Percentiles rank a stretch among this genome's conserved stretches.
Conservation (phyloP, 2,113 vertebrate species). For the Mungos mungo region DNA sequence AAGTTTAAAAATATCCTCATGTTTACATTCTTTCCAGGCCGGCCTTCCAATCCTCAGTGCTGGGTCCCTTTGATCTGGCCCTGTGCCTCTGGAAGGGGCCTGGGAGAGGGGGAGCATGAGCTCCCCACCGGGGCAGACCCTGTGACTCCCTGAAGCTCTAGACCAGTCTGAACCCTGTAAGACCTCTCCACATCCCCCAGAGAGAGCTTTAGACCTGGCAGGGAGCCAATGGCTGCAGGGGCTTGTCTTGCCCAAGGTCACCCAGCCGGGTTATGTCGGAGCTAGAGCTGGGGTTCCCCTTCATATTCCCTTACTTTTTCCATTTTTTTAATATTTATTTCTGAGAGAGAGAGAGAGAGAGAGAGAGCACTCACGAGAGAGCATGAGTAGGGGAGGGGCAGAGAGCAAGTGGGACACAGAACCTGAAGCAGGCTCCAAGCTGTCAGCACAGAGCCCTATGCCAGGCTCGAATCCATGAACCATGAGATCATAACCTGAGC, state of each 20-base stretch:
- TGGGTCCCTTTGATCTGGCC: slow-evolving; percentile 78
- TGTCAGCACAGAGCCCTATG: too few species aligned
- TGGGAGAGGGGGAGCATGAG: slow-evolving; percentile 68
- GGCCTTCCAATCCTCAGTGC: slow-evolving; percentile 66
- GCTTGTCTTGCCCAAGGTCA: background rate
- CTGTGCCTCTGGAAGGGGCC: slow-evolving; percentile 72
- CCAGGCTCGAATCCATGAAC: too few species aligned
- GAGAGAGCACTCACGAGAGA: too few species aligned
- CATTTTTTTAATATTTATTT: too few species aligned
- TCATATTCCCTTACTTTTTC: background rate
- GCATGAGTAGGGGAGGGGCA: too few species aligned
- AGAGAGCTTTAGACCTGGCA: background rate
- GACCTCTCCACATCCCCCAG: background rate
- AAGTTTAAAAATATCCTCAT: slow-evolving; percentile 86
- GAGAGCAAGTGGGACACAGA: too few species aligned
- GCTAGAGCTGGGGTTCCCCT: background rate
- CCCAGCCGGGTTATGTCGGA: background rate
- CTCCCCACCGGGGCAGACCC: background rate
- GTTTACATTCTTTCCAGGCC: slow-evolving; percentile 83
- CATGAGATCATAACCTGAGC: too few species aligned
- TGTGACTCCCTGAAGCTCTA: background rate
- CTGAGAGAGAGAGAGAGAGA: too few species aligned
- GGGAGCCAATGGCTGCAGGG: background rate
- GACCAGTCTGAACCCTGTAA: background rate
- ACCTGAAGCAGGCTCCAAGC: too few species aligned